Percentiles rank a stretch among this genome's conserved stretches.
These are phyloP conservation scores for Papilio xuthus DNA, from an alignment of 1,140 invertebrate species.

Conservation along the genomic window DNA sequence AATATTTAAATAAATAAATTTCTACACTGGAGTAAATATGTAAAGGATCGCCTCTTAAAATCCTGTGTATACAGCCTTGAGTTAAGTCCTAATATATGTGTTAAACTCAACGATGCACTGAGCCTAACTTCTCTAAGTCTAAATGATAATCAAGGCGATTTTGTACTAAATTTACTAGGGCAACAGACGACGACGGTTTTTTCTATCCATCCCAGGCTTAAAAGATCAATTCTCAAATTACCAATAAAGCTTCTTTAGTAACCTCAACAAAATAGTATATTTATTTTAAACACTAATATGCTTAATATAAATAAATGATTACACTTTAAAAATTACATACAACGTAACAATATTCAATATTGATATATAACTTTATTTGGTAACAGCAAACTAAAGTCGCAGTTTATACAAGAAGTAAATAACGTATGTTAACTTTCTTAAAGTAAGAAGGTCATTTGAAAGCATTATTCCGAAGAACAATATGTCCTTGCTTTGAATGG, in stretches of 20 bases:
- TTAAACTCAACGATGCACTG: not conserved
- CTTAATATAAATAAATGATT: not conserved
- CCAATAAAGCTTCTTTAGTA: not conserved
- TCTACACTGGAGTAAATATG: not conserved
- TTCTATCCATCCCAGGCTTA: not conserved
- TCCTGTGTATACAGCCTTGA: not conserved
- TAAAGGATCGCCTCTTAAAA: not conserved
- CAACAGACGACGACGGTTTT: too few relatives aligned
- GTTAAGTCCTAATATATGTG: not conserved
- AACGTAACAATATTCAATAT: constrained; percentile 2
- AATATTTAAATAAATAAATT: not conserved
- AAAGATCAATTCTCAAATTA: too few relatives aligned
- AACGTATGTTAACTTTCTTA: not conserved
- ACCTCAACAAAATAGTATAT: not conserved
- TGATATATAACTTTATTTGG: not conserved
- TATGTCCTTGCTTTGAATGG: not conserved
- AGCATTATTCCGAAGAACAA: not conserved
- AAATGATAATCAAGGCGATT: too few relatives aligned
- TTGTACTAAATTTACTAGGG: too few relatives aligned
- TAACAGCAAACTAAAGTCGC: not conserved
- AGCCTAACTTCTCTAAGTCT: too few relatives aligned
- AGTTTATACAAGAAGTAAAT: not conserved
- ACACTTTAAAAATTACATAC: not conserved
- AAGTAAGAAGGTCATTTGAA: constrained; percentile 1
- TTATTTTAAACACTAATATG: not conserved